These are phyloP conservation scores for Zaprionus taronus DNA, from an alignment of 1,140 invertebrate genomes.

Conservation along the genomic window DNA sequence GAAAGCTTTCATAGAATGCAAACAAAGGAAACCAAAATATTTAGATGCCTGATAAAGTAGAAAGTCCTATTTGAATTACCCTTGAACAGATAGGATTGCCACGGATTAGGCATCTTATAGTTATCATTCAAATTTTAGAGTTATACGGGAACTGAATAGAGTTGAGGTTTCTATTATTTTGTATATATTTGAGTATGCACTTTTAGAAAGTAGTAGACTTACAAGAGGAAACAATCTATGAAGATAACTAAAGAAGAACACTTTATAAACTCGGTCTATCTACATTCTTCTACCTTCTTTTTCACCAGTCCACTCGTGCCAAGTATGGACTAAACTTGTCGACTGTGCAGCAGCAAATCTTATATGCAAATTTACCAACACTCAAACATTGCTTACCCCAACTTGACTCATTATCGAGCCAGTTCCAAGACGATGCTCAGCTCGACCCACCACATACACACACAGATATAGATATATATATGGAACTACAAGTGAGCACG, in stretches of 20 bases:
- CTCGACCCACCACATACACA: background rate
- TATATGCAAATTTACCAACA: constrained; percentile 2
- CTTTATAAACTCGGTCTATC: too few species aligned
- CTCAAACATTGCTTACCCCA: background rate
- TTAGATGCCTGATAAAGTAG: background rate
- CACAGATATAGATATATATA: constrained; percentile 1
- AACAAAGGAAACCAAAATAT: background rate
- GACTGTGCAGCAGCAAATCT: background rate
- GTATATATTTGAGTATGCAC: too few species aligned
- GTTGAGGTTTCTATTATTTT: too few species aligned
- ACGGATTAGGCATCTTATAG: background rate
- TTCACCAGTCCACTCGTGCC: background rate
- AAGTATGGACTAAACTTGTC: background rate
- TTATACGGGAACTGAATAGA: background rate
- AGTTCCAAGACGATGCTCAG: background rate
- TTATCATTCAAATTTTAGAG: background rate
- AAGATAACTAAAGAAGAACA: too few species aligned
- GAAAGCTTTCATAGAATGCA: background rate
- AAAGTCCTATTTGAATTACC: background rate
- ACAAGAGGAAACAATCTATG: background rate
- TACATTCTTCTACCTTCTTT: background rate
- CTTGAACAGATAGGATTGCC: background rate
- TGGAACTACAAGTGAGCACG: constrained; percentile 55
- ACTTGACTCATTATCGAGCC: constrained; percentile 5
- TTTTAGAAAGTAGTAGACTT: too few species aligned